These are phyloP conservation scores for Onychostruthus taczanowskii DNA, from an alignment of 2,113 vertebrate genomes.

Conservation along the genomic window DNA sequence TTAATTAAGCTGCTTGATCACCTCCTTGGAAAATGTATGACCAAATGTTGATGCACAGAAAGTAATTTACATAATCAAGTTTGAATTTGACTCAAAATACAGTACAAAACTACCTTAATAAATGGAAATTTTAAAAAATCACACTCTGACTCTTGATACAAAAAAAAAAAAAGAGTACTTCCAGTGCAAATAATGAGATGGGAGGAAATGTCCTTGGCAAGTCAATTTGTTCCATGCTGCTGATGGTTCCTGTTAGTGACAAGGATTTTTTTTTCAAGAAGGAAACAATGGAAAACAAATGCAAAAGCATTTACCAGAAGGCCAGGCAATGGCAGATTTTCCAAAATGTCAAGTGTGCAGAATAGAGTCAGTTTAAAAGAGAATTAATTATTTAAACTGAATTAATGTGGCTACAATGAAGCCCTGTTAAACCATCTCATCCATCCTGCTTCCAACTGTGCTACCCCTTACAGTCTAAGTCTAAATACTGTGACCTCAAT, in stretches of 20 bases:
- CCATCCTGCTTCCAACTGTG: background rate
- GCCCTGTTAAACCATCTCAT: slow-evolving; percentile 3
- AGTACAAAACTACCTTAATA: background rate
- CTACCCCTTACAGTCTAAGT: background rate
- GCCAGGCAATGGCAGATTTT: slow-evolving; percentile 32
- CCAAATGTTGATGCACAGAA: background rate
- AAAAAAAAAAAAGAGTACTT: background rate
- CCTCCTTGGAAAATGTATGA: background rate
- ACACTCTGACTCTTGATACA: background rate
- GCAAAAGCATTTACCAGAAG: slow-evolving; percentile 56
- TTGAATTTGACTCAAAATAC: background rate
- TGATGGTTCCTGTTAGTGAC: slow-evolving; percentile 59
- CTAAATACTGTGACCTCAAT: background rate
- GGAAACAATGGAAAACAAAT: slow-evolving; percentile 72
- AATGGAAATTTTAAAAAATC: background rate
- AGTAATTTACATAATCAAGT: background rate
- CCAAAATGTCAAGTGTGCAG: slow-evolving; percentile 24
- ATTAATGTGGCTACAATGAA: slow-evolving; percentile 47
- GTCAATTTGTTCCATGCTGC: slow-evolving; percentile 38
- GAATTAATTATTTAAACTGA: slow-evolving; percentile 57
- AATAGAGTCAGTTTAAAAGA: slow-evolving; percentile 39
- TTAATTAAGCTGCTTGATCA: background rate
- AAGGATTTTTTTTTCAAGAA: slow-evolving; percentile 49
- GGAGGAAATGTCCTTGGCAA: slow-evolving; percentile 65
- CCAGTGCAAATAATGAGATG: slow-evolving; percentile 18